These are phyloP conservation scores for Martes martes DNA, from an alignment of 2,113 vertebrate genomes.

Conservation along the genomic window DNA sequence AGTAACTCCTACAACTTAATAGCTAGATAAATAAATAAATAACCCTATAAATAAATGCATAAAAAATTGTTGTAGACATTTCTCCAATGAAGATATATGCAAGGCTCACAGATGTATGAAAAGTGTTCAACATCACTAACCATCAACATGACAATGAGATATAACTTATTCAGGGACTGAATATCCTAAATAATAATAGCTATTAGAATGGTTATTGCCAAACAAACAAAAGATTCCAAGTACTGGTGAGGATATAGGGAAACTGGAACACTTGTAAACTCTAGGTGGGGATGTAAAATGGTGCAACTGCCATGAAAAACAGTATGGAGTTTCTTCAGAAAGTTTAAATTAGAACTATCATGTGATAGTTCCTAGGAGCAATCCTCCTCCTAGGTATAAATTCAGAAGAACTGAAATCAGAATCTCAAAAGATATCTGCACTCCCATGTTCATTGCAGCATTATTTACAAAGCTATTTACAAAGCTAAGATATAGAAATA, in stretches of 20 bases:
- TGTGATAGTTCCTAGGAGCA: background rate
- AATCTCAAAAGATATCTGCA: background rate
- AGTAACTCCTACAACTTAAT: background rate
- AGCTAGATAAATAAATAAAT: background rate
- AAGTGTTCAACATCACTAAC: background rate
- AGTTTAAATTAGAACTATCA: background rate
- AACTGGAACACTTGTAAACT: background rate
- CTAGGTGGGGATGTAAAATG: background rate
- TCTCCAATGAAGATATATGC: background rate
- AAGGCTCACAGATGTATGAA: background rate
- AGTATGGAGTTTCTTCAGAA: background rate
- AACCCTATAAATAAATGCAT: background rate
- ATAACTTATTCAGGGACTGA: background rate
- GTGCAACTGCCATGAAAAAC: background rate
- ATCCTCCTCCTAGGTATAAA: background rate
- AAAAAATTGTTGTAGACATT: background rate
- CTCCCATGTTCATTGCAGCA: background rate
- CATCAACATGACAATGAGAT: background rate
- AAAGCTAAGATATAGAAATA: background rate
- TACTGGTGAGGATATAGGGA: background rate
- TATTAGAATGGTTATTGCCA: background rate
- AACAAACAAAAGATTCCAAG: background rate
- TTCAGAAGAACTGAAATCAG: background rate
- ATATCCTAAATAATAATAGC: background rate
- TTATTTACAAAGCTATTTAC: background rate